These are phyloP conservation scores for Muricea muricata DNA, from an alignment of 92 coral and sea anemone species.

Conservation along the genomic window DNA sequence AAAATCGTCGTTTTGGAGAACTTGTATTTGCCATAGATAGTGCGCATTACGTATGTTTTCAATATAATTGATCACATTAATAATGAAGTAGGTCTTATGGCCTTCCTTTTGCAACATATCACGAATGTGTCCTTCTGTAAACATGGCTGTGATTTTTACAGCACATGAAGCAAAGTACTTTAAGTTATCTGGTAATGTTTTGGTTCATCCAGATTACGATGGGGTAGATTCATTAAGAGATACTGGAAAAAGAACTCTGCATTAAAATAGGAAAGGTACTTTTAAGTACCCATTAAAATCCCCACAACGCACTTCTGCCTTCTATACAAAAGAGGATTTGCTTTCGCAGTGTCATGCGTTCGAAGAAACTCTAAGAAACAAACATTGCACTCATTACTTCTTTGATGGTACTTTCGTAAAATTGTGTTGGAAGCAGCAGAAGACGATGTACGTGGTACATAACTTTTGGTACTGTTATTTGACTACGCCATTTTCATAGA, in stretches of 20 bases:
- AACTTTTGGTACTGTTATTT: slow-evolving; percentile 9
- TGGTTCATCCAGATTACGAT: background rate
- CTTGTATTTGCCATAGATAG: background rate
- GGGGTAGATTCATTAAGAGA: background rate
- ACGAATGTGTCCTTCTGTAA: background rate
- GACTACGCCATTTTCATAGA: slow-evolving; percentile 22
- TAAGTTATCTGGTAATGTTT: slow-evolving; percentile 15
- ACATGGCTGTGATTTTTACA: background rate
- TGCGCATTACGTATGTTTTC: background rate
- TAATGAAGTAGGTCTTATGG: slow-evolving; percentile 8
- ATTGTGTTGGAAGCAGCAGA: background rate
- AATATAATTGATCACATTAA: background rate
- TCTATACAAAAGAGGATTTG: background rate
- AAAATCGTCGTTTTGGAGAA: background rate
- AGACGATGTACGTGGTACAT: slow-evolving; percentile 10
- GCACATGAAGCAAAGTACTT: too few relatives aligned
- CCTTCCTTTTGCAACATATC: background rate
- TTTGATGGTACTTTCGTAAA: background rate
- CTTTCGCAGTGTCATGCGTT: background rate
- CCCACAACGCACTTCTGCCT: background rate
- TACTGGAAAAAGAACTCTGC: slow-evolving; percentile 7
- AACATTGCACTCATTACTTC: background rate
- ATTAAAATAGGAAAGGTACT: background rate
- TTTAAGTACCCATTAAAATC: too few relatives aligned
- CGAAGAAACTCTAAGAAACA: background rate